These are phyloP conservation scores for Asarcornis scutulata DNA, from an alignment of 2,113 vertebrate genomes.

Conservation along the genomic window DNA sequence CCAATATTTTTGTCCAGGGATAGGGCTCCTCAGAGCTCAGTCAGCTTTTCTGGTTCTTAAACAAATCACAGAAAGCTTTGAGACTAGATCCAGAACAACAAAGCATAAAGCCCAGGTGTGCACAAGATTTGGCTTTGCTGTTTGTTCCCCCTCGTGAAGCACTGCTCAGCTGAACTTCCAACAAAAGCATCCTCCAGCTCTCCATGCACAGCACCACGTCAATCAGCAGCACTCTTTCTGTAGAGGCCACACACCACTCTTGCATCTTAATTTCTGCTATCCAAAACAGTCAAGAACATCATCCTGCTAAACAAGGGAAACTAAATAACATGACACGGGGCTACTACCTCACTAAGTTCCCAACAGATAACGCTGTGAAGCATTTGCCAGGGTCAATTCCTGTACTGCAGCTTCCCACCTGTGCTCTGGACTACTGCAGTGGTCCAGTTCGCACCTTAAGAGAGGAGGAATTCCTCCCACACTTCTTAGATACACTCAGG, in stretches of 20 bases:
- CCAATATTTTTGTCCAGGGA: neutral
- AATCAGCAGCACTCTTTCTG: neutral
- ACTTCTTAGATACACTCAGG: neutral
- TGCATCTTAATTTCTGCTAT: neutral
- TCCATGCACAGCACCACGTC: neutral
- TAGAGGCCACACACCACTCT: neutral
- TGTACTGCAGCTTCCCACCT: neutral
- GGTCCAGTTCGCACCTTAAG: neutral
- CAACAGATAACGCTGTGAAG: neutral
- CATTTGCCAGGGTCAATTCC: neutral
- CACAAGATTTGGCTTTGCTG: neutral
- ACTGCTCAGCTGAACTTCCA: neutral
- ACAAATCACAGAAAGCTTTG: neutral
- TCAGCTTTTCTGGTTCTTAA: neutral
- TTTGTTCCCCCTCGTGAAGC: neutral
- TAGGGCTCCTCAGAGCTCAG: neutral
- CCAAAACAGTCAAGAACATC: neutral
- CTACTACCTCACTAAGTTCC: neutral
- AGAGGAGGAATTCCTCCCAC: neutral
- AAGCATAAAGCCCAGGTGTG: neutral
- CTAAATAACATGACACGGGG: neutral
- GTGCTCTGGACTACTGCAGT: no score
- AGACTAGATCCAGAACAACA: neutral
- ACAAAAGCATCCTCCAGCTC: neutral
- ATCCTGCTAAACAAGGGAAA: neutral